Percentiles rank a stretch among this genome's conserved stretches.
Evolutionary conservation across 2,888 invertebrate species (phyloP).

Genomic region (Protophormia terraenovae): DNA sequence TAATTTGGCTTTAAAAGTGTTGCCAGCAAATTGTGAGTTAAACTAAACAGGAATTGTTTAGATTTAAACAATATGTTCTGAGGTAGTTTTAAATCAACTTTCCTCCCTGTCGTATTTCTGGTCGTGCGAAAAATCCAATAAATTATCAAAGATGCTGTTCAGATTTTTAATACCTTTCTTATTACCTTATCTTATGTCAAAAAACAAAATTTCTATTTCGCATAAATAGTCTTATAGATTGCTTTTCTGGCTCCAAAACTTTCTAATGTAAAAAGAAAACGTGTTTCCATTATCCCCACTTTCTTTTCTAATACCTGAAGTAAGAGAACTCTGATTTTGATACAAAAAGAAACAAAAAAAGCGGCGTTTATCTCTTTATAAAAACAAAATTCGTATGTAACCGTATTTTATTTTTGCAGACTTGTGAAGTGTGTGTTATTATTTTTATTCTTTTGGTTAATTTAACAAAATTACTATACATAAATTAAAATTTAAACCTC

Average conservation of each 20-base stretch:
- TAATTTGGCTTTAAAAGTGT: conserved; percentile 18
- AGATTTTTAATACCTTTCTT: too few relatives aligned
- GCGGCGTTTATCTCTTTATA: conserved; percentile 40
- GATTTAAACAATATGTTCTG: too few relatives aligned
- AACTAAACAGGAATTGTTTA: too few relatives aligned
- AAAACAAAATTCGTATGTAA: conserved; percentile 31
- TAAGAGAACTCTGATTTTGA: background rate
- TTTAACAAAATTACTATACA: background rate
- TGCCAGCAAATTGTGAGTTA: too few relatives aligned
- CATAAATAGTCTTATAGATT: too few relatives aligned
- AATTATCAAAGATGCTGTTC: too few relatives aligned
- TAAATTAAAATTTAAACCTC: background rate
- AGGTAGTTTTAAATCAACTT: too few relatives aligned
- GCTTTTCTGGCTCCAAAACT: too few relatives aligned
- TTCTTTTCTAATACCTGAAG: background rate
- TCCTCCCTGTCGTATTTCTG: too few relatives aligned
- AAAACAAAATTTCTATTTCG: too few relatives aligned
- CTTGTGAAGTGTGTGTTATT: conserved; percentile 32
- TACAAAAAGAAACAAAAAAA: conserved; percentile 17
- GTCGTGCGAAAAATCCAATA: too few relatives aligned
- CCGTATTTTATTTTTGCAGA: conserved; percentile 35
- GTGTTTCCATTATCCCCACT: background rate
- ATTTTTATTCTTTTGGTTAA: conserved; percentile 2
- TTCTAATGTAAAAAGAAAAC: background rate
- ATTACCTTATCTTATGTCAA: too few relatives aligned